Evolutionary conservation across 2,888 invertebrate species (phyloP).

Genomic region (Neocrepidodera transversa): DNA sequence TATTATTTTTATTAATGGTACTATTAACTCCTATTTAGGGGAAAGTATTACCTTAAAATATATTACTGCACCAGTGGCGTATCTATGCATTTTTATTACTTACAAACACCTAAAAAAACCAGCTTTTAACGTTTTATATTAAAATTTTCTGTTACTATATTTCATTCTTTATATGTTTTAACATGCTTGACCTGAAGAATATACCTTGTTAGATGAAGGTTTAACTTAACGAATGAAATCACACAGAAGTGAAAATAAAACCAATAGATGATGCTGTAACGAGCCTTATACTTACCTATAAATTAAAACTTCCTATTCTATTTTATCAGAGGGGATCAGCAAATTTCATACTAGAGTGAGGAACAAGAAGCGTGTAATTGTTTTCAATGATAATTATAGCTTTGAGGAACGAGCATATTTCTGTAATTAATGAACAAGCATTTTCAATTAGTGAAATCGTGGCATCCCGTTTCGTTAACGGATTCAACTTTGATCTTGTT

Average conservation of each 20-base stretch:
- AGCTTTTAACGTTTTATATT: too few relatives aligned
- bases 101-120: too few relatives aligned
- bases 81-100: too few relatives aligned
- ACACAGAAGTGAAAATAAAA: background rate
- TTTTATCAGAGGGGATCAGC: conserved; percentile 10
- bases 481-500: conserved; percentile 3
- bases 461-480: background rate
- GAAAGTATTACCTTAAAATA: too few relatives aligned
- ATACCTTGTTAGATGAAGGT: background rate
- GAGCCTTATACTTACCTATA: background rate
- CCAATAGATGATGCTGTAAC: background rate
- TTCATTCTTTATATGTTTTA: too few relatives aligned
- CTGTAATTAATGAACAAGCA: conserved; percentile 15
- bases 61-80: too few relatives aligned
- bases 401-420: conserved; percentile 14
- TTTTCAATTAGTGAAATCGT: conserved; percentile 19
- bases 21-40: too few relatives aligned
- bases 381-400: conserved; percentile 14
- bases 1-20: too few relatives aligned
- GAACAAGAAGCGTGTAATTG: conserved; percentile 16
- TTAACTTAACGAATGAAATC: background rate
- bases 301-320: conserved; percentile 1
- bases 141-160: too few relatives aligned
- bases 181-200: too few relatives aligned
- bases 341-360: conserved; percentile 11